These are phyloP conservation scores for Sinosuthora webbiana DNA, from an alignment of 2,113 vertebrate species.

Conservation along the genomic window DNA sequence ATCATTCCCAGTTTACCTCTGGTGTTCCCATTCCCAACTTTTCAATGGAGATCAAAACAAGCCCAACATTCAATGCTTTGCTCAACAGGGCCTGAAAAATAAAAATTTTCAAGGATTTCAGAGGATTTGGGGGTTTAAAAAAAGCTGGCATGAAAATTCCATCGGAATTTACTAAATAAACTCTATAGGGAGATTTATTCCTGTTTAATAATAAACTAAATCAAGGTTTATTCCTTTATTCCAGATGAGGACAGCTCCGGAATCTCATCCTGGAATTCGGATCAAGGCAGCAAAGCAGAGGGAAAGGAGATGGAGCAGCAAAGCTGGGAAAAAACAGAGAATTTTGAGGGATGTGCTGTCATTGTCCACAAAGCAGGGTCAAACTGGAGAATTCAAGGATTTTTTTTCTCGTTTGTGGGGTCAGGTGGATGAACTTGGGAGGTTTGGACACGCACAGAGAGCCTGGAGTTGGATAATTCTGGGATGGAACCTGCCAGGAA, in stretches of 20 bases:
- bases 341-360: neutral
- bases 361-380: neutral
- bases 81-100: neutral
- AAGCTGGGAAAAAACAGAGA: neutral
- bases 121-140: neutral
- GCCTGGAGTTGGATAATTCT: no score
- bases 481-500: neutral
- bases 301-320: neutral
- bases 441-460: accelerated
- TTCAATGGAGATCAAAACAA: neutral
- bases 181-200: neutral
- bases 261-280: neutral
- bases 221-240: neutral
- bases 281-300: neutral
- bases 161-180: neutral
- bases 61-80: accelerated
- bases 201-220: neutral
- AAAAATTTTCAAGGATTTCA: neutral
- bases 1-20: neutral
- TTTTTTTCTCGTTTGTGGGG: neutral
- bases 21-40: neutral
- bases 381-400: accelerated
- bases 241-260: neutral
- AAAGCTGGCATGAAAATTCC: neutral
- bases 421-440: neutral